Evolutionary conservation across 2,888 invertebrate species (phyloP).

Genomic region (Cheilosia soror): DNA sequence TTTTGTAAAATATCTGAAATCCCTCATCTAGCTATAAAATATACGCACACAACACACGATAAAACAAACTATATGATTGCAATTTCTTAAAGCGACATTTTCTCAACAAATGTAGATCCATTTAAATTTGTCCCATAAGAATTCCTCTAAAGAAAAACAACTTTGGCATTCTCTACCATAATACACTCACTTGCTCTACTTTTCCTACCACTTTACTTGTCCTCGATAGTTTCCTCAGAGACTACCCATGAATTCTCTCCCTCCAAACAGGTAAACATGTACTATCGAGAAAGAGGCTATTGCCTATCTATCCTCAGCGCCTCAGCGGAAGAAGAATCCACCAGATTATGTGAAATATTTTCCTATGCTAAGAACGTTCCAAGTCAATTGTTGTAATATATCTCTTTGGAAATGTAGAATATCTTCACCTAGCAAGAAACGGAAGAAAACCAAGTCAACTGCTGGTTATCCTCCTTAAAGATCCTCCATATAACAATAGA

Average conservation of each 20-base stretch:
- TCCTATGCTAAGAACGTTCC: slow-evolving; percentile 48
- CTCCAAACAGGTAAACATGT: slow-evolving; percentile 41
- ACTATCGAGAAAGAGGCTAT: background rate
- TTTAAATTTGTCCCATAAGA: slow-evolving; percentile 63
- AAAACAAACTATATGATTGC: slow-evolving; percentile 4
- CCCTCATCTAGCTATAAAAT: background rate
- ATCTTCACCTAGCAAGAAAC: background rate
- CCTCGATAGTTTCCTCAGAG: slow-evolving; percentile 46
- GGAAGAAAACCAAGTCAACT: slow-evolving; percentile 9
- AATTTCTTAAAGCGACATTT: slow-evolving; percentile 48
- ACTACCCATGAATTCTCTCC: slow-evolving; percentile 47
- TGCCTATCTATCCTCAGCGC: slow-evolving; percentile 14
- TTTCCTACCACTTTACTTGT: slow-evolving; percentile 1
- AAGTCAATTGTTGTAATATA: slow-evolving; percentile 67
- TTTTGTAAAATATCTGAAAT: background rate
- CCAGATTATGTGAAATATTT: slow-evolving; percentile 66
- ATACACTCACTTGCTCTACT: background rate
- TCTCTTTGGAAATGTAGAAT: background rate
- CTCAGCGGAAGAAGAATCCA: background rate
- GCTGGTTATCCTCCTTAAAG: slow-evolving; percentile 44
- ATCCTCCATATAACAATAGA: slow-evolving; percentile 43
- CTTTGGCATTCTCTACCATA: slow-evolving; percentile 45
- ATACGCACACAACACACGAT: background rate
- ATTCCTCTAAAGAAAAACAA: slow-evolving; percentile 8
- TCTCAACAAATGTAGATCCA: slow-evolving; percentile 54